Evolutionary conservation across 37 sponge, comb jelly and placozoan species (phyloP), one percentile per base, ranked within the genome.

Genomic region (Theonella swinhoei): DNA sequence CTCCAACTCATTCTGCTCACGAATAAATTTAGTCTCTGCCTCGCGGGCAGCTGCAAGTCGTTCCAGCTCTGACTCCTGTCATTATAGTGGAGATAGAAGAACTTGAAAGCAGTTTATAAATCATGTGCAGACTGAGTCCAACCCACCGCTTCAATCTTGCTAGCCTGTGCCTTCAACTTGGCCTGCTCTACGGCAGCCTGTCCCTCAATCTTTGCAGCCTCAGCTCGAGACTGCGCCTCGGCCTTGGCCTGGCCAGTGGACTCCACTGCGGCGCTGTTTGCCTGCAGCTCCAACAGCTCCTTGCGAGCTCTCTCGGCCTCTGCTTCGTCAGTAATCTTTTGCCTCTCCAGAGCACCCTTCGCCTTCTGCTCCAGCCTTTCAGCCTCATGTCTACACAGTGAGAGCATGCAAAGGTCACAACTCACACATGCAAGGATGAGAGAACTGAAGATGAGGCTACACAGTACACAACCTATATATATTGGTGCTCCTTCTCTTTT

Each of bases 241-340:
- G 99, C 99, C 90, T 98, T 98, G 47, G 99, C 99, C 67, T 98
- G 99, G 20, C 99, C 99, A 68, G 96, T 98, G 33, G 95, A 94
- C 96, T 98, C 99, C 64, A 98, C 99, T 25, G 99, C 99, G 61
- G 99, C 99, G 83, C 95, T 94, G 76, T 94, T 84, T 8, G 99
- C 96, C 77, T 98, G 99, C 37, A 98, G 86, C 69, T 96, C 92
- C 42, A 98, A 82, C 34, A 98, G 93, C 35, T 96, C 82, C 66
- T 90, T 87, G 26, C 99, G 82, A 58, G 99, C 82, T 64, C 88
- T 96, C 91, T 98, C 99, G 40, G 99, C 99, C 83, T 98, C 99
- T 31, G 99, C 96, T 71, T 98, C 99, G 75, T 98, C 96, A n/a
- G 84, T 88, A 77, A 96, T 98, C 99, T 98, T 98, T 88, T 98